Evolutionary conservation across 1,140 invertebrate genomes (phyloP), one percentile per base, ranked within the genome.

Genomic region (Schlechtendalia chinensis): DNA sequence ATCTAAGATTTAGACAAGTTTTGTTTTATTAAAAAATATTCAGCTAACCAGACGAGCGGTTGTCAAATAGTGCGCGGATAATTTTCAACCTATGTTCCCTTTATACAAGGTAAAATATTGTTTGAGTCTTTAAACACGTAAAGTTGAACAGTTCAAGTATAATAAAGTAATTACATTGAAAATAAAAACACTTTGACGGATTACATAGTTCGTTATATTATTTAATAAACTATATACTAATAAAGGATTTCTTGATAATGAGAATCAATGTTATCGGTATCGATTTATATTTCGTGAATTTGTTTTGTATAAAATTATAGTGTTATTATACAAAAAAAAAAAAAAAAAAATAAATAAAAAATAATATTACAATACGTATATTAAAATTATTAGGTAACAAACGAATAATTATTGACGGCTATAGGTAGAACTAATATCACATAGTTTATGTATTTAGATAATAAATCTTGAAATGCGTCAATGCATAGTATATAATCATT

Each of bases 91-190:
- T 39, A 22, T 71, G 39, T 71, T 67, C 65, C 27, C 50, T 71
- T 50, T 53, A 45, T 65, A 71, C 45, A 71, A 71, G 67, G 45
- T 71, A 11, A 53, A 50, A 8, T 71, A 71, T 71, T 17, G 67
- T 71, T 24, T 50, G 50, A 71, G 50, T 71, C 67, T 45, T 45
- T 27, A 3, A 4, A 39, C 8, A 39, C 32, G 8, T 53, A n/a
- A n/a, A 71, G n/a, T 71, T 19, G 16, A 71, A 71, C 22, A 71
- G 24, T 67, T 24, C 45, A 45, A 47, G 65, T 67, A 47, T 12
- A 67, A 67, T 67, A 71, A 71, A 71, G 67, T 27, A 53, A 71
- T 71, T 27, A 53, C 2, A 50, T 71, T 69, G 22, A 17, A 69
- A 69, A 67, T 67, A 39, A 67, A 47, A 47, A 65, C 63, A 65